Evolutionary conservation across 2,888 invertebrate genomes (phyloP), one percentile per base, ranked within the genome.

Genomic region (Eupeodes luniger): DNA sequence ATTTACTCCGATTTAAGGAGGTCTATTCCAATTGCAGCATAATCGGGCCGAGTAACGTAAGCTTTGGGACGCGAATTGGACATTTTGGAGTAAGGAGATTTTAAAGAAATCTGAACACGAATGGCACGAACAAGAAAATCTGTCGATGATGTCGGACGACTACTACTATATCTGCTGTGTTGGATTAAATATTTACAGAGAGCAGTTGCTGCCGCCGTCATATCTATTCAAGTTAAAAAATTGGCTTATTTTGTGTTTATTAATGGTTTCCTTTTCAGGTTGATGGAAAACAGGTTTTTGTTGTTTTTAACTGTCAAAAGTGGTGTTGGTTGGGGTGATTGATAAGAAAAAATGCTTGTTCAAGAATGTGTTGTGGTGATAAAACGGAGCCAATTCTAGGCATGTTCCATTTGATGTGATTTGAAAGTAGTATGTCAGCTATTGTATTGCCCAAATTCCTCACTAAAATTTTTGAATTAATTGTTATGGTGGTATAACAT

Each of bases 21-120:
- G 69, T 95, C 93, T 64, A 96, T 91, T 27, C 95, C 96, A 89
- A 94, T 93, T 36, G 93, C 82, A 16, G 96, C 95, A 88, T 96
- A 94, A 92, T 95, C 95, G 0, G 94, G 93, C 55, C 96, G 94
- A 11, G 96, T 96, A 14, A 96, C 93, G 86, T 96, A 95, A 64
- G 96, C 94, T 91, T 94, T 95, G 2, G 84, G 77, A 57, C 76
- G 76, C 27, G 16, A 11, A 0, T 14, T 12, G 12, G 83, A 55
- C 87, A 87, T 87, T 77, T 27, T 74, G 12, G 72, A 79, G 53
- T 49, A 79, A 27, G 12, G n/a, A 27, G 16, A 44, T 9, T 59
- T 70, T 4, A 55, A 19, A 62, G 40, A 62, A 4, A 44, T 67
- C 1, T 77, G 67, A n/a, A 47, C 27, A 9, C 51, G 14, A 12